These are phyloP conservation scores for Buphagus erythrorhynchus DNA, from an alignment of 2,797 vertebrate species.

Conservation along the genomic window DNA sequence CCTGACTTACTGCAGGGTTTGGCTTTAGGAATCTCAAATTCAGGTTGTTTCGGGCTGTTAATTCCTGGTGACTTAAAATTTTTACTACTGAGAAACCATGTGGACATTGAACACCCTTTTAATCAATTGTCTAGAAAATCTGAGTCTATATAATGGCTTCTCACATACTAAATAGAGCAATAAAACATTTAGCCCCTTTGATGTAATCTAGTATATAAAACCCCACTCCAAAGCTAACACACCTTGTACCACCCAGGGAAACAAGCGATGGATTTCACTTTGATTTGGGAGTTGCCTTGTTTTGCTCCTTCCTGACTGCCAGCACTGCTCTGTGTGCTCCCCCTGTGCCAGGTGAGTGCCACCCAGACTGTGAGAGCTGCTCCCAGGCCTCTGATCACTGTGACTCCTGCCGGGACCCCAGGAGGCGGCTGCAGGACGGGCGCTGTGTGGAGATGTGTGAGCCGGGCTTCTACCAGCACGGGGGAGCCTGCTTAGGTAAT, in stretches of 20 bases:
- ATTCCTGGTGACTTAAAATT: background rate
- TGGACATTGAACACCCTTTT: background rate
- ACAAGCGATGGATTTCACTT: accelerated
- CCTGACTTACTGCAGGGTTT: background rate
- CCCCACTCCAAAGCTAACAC: background rate
- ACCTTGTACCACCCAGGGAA: background rate
- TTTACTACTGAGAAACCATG: background rate
- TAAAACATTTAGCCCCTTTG: background rate
- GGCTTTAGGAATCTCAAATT: background rate
- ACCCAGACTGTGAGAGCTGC: constrained; percentile 87
- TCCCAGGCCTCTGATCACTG: constrained; percentile 82
- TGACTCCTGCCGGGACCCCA: constrained; percentile 83
- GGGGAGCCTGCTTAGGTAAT: constrained; percentile 85
- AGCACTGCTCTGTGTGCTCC: background rate
- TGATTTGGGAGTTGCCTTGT: accelerated
- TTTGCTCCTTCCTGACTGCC: background rate
- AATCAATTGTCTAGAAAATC: background rate
- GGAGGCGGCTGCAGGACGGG: constrained; percentile 80
- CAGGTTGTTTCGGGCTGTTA: accelerated
- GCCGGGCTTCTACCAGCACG: constrained; percentile 80
- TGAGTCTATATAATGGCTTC: background rate
- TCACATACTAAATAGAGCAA: background rate
- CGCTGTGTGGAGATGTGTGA: constrained; percentile 85
- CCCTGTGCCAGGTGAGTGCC: constrained; percentile 81
- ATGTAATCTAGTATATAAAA: background rate